These are phyloP conservation scores for Oncorhynchus kisutch DNA, from an alignment of 2,113 vertebrate species.

Conservation along the genomic window DNA sequence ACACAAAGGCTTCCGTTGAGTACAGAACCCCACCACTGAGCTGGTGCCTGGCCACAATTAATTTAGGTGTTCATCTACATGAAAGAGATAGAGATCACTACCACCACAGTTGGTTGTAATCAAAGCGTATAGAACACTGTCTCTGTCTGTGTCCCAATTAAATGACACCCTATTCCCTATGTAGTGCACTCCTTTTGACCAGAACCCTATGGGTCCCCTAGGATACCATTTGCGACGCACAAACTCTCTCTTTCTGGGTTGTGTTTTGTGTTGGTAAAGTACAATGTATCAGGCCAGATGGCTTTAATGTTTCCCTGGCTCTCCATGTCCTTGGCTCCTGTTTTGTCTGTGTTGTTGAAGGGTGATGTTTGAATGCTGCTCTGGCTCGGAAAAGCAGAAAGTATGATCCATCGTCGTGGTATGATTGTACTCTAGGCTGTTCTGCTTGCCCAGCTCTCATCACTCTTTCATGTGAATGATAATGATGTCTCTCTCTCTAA, in stretches of 20 bases:
- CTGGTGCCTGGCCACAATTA: no score
- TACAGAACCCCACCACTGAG: no score
- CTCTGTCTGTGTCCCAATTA: no score
- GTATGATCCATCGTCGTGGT: no score
- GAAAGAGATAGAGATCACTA: no score
- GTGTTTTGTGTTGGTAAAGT: neutral
- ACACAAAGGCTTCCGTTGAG: neutral
- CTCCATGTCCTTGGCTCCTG: neutral
- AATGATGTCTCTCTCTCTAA: neutral
- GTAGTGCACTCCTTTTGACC: neutral
- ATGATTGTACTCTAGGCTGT: neutral
- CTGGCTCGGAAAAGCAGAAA: neutral
- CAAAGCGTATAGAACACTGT: no score
- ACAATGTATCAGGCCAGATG: neutral
- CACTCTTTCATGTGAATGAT: neutral
- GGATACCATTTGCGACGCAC: no score
- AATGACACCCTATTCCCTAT: no score
- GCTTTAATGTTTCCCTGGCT: neutral
- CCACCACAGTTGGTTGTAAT: no score
- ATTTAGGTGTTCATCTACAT: no score
- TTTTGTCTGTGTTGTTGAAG: neutral
- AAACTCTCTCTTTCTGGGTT: neutral
- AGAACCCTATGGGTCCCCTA: no score
- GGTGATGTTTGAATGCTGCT: neutral
- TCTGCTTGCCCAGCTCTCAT: neutral